Evolutionary conservation across 37 sponge, comb jelly and placozoan species (phyloP), one percentile per base, ranked within the genome.

Genomic region (Cladorhizidae sp.): DNA sequence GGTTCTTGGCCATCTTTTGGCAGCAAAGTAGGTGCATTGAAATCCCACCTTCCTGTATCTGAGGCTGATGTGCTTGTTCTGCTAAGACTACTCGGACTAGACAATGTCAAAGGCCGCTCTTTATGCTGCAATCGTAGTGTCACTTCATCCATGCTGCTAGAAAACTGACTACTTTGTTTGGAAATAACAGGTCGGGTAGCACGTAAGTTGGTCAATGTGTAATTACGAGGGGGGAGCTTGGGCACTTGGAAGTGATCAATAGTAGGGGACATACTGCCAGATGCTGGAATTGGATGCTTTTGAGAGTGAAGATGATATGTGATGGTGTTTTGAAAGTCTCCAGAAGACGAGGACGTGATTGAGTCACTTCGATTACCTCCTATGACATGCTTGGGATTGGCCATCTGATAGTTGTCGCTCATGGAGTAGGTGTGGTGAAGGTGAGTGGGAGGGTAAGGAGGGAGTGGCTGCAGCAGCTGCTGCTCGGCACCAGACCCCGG

Each of bases 401-500:
- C 2, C 37, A 51, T 26, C 39, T 5, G 22, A n/a, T 50, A 74
- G 2, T 36, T n/a, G 17, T 25, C 20, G 38, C 43, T 43, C 23
- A 68, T 7, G 31, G 69, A 36, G 69, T 32, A 20, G 36, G 59
- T 9, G n/a, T 76, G 77, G 22, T 28, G 41, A 12, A 57, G 57
- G 2, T 25, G 55, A 14, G 57, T 35, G 22, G 74, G 57, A n/a
- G n/a, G n/a, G 14, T 3, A 38, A 32, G 6, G 7, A 8, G 29
- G 17, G 72, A 22, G 38, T 23, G 45, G 72, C 2, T 36, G 72
- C 14, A n/a, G n/a, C n/a, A n/a, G n/a, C 36, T 20, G 45, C 25
- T 74, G 74, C 22, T 74, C 37, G 1, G 54, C 22, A 43, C 62
- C 59, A n/a, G 77, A 41, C 6, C 62, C 59, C 2, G 41, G 59